Conservation (phyloP, 64 coral and sea anemone species). For the Dendrophyllia cribrosa region DNA sequence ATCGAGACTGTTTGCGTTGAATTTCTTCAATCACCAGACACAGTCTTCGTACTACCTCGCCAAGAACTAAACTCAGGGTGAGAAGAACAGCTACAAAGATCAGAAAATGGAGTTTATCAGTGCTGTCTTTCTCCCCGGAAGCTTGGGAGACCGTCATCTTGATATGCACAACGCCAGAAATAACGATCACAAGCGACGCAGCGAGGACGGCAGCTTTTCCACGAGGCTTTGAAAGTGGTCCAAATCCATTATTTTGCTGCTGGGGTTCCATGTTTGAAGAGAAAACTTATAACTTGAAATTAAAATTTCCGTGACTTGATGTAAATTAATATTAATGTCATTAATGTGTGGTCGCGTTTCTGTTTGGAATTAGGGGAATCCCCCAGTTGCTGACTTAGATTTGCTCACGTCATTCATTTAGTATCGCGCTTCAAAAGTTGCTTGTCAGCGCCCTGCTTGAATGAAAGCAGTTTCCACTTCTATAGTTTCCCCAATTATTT, state of each 20-base stretch:
- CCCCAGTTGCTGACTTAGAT: no score
- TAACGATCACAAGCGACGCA: not conserved
- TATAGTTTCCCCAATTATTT: no score
- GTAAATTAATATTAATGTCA: no score
- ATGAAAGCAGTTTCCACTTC: no score
- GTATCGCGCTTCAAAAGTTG: not conserved
- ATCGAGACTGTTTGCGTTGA: conserved; percentile 61
- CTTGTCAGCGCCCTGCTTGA: no score
- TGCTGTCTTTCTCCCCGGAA: not conserved
- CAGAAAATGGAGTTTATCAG: not conserved
- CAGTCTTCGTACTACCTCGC: conserved; percentile 58
- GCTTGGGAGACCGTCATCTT: not conserved
- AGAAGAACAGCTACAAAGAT: conserved; percentile 38
- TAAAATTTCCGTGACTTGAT: not conserved
- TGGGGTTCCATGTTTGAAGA: not conserved
- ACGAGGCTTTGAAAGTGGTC: conserved; percentile 53
- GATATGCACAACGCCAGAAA: not conserved
- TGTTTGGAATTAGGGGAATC: no score
- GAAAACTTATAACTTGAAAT: no score
- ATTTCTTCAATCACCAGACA: conserved; percentile 83
- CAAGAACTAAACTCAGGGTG: conserved; percentile 12
- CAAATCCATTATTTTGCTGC: conserved; percentile 72
- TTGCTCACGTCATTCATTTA: not conserved
- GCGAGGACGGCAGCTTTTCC: not conserved
- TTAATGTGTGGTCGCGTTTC: no score